Percentiles rank a stretch among this genome's conserved stretches.
Evolutionary conservation across 2,113 vertebrate genomes (phyloP).

Genomic region (Thunnus thynnus): DNA sequence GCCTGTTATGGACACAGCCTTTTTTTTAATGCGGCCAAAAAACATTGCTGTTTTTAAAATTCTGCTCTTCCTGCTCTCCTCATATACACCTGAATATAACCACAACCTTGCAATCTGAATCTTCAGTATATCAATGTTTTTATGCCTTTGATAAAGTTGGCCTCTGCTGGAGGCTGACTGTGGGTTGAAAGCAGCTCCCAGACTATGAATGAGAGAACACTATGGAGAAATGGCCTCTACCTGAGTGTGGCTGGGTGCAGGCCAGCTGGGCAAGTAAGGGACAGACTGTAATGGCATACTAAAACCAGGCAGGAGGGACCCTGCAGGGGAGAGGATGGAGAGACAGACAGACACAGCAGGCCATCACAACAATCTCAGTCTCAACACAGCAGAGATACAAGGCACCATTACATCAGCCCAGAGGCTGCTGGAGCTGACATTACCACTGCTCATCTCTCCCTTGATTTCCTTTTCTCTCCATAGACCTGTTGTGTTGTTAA

Average conservation of each 20-base stretch:
- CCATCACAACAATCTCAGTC: constrained; percentile 66
- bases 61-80: neutral
- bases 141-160: constrained; percentile 46
- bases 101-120: constrained; percentile 25
- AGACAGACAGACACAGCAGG: constrained; percentile 66
- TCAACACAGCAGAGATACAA: constrained; percentile 59
- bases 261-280: constrained; percentile 13
- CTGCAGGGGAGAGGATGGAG: constrained; percentile 43
- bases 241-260: constrained; percentile 21
- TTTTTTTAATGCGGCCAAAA: constrained; percentile 28
- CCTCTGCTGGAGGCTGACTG: constrained; percentile 37
- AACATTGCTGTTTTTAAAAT: neutral
- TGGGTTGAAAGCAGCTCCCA: constrained; percentile 46
- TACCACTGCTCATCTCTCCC: constrained; percentile 36
- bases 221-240: constrained; percentile 4
- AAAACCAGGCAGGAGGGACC: constrained; percentile 49
- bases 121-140: constrained; percentile 21
- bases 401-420: constrained; percentile 60
- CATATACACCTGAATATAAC: constrained; percentile 23
- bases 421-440: constrained; percentile 39
- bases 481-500: constrained; percentile 50
- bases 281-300: constrained; percentile 51
- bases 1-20: neutral
- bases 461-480: constrained; percentile 39
- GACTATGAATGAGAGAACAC: constrained; percentile 30